Base-by-base conservation (phyloP, 2,113 vertebrate genomes). In the Uria lomvia region DNA sequence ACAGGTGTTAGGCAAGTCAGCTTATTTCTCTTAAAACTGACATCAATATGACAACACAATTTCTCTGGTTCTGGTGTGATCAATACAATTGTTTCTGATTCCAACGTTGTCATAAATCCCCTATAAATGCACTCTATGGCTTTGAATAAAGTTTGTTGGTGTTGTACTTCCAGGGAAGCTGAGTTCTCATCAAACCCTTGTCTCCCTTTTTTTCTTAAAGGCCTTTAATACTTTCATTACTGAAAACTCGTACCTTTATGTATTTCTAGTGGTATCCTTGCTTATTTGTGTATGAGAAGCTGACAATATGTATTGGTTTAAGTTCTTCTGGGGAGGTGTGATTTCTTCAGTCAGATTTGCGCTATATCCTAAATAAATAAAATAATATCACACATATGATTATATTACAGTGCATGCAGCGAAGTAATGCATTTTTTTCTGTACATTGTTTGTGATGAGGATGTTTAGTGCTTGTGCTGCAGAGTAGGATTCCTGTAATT, bases 81-180 rank as follows among this genome's bases (percentile, higher is more conserved):
- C 96, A 65, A 96, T 95, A 86, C n/a, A 92, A 82, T 91, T 96
- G 93, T 96, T 94, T 92, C 83, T 89, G 71, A 94, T 84, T 93
- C 77, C 92, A 88, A 4, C 72, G 59, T 73, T 75, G 56, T 40
- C 91, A 68, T 96, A 94, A 95, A 97, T 93, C 56, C 52, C 73
- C 26, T 42, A 60, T 59, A 88, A 96, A 88, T 58, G 82, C 15
- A 59, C 7, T 86, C 34, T 24, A 5, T 83, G 73, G 26, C 70
- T 94, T 72, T 84, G 81, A 88, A 76, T 79, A 90, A 87, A 78
- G 32, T 90, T 88, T 83, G n/a, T 11, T 76, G n/a, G 34, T 53
- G 8, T 12, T 2, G 1, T 73, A 34, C 6, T 80, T 70, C 18
- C 34, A 88, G 55, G 32, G 45, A 13, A 74, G 43, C 27, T 65